Evolutionary conservation across 2,888 invertebrate species (phyloP).

Genomic region (Pollenia amentaria): DNA sequence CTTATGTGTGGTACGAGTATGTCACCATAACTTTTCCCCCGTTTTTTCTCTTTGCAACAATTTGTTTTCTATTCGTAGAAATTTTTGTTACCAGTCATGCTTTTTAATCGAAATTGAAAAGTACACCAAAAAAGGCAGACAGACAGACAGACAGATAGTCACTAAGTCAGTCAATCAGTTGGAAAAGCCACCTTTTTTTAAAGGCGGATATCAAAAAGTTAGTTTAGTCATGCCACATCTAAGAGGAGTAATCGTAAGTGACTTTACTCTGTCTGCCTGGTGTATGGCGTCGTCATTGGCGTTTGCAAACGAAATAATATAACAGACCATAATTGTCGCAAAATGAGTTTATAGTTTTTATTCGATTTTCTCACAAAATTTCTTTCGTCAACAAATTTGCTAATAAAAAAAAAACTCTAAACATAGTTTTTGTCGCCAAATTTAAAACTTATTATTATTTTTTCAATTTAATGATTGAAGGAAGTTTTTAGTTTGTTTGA

Average conservation of each 20-base stretch:
- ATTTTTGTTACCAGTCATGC: conserved; percentile 49
- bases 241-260: background rate
- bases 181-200: conserved; percentile 41
- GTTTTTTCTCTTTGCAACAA: background rate
- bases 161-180: conserved; percentile 11
- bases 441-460: conserved; percentile 31
- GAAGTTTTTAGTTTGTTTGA: conserved; percentile 13
- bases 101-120: conserved; percentile 59
- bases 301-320: conserved; percentile 55
- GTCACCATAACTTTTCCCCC: conserved; percentile 49
- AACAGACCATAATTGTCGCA: conserved; percentile 64
- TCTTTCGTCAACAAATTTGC: conserved; percentile 38
- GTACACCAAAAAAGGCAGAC: conserved; percentile 6
- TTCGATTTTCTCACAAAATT: conserved; percentile 50
- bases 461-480: conserved; percentile 3
- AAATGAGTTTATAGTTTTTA: conserved; percentile 59
- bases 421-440: conserved; percentile 60
- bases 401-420: conserved; percentile 11
- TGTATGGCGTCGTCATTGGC: conserved; percentile 46
- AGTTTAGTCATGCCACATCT: conserved; percentile 31
- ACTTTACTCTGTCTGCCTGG: conserved; percentile 22
- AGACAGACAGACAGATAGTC: too few relatives aligned
- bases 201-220: conserved; percentile 59
- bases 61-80: conserved; percentile 25
- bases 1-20: conserved; percentile 14